Evolutionary conservation across 2,888 invertebrate genomes (phyloP).

Genomic region (Tipula helvola): DNA sequence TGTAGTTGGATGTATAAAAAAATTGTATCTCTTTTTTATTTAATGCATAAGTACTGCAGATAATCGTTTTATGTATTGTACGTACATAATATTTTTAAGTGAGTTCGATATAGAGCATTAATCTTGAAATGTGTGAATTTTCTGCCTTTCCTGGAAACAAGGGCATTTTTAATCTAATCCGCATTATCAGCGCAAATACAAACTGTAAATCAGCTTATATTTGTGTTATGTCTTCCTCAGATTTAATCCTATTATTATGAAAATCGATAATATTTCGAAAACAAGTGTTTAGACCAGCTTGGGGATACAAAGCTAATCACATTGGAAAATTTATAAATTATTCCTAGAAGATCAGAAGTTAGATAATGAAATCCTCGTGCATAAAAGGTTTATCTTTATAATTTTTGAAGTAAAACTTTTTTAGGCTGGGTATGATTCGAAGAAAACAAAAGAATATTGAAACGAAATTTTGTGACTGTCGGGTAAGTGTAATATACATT

Average conservation of each 20-base stretch:
- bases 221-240: neutral
- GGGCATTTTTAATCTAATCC: neutral
- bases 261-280: neutral
- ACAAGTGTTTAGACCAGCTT: neutral
- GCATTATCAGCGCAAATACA: neutral
- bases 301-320: neutral
- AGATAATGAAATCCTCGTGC: no score
- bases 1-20: no score
- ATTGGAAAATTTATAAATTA: no score
- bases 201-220: neutral
- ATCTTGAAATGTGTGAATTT: neutral
- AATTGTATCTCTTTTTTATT: neutral
- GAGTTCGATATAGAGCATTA: neutral
- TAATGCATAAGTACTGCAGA: neutral
- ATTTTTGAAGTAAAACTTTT: no score
- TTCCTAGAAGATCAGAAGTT: no score
- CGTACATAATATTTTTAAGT: neutral
- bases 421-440: no score
- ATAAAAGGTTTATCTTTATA: no score
- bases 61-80: neutral
- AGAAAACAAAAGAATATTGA: no score
- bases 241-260: neutral
- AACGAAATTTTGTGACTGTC: no score
- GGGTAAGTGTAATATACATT: no score
- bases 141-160: neutral